phyloP scores from a whole-genome alignment of 1,140 invertebrate species.

The Drosophila nikananu region DNA sequence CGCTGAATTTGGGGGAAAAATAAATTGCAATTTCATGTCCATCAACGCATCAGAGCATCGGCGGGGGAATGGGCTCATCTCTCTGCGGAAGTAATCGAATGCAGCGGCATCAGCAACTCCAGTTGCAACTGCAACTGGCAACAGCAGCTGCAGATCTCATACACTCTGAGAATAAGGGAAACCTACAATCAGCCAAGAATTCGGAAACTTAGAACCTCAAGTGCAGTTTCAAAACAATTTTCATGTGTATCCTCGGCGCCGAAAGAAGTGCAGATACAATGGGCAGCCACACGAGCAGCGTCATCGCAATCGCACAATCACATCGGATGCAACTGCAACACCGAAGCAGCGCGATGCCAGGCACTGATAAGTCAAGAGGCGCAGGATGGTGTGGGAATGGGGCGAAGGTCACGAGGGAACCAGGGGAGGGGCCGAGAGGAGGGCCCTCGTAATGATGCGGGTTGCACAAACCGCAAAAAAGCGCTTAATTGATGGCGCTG shows the following conservation, averaged over 20 bases:
- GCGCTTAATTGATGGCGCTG: constrained; percentile 64
- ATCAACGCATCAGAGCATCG: constrained; percentile 56
- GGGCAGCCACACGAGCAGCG: constrained; percentile 55
- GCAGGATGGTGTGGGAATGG: constrained; percentile 16
- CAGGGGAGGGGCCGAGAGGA: constrained; percentile 13
- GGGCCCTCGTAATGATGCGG: constrained; percentile 59
- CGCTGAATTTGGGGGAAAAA: constrained; percentile 69
- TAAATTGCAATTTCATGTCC: constrained; percentile 83
- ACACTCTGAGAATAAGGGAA: not conserved
- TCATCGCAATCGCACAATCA: constrained; percentile 43
- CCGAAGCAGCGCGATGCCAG: constrained; percentile 52
- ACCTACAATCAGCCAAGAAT: not conserved
- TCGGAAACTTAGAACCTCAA: too few relatives aligned
- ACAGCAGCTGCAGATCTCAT: constrained; percentile 50
- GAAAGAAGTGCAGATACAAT: constrained; percentile 65
- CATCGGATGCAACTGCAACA: constrained; percentile 45
- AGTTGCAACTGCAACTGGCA: constrained; percentile 19
- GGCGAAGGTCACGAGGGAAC: constrained; percentile 27
- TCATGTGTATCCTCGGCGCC: constrained; percentile 11
- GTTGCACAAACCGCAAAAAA: constrained; percentile 40
- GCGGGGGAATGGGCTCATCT: not conserved
- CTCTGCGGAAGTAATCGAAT: constrained; percentile 19
- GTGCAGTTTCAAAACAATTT: not conserved
- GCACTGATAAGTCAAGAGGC: constrained; percentile 56
- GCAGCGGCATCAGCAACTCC: constrained; percentile 11